A percentile compares a stretch with the other conserved stretches of the same genome.
Evolutionary conservation across 2,797 vertebrate species (phyloP).

Genomic region (Helostoma temminkii): DNA sequence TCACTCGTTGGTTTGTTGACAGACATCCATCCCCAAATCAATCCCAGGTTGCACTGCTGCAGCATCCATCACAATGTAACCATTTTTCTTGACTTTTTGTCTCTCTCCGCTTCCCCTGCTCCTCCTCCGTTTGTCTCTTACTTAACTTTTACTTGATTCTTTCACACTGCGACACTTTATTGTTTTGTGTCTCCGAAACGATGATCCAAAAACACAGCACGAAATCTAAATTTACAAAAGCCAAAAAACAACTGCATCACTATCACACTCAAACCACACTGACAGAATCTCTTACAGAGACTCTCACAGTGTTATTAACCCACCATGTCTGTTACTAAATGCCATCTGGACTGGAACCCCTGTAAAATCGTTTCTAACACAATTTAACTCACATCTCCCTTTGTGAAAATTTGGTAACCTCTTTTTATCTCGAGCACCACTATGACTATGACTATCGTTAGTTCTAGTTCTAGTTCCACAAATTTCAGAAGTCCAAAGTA

Average conservation of each 20-base stretch:
- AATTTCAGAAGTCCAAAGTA: background rate
- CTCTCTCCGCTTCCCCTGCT: constrained; percentile 8
- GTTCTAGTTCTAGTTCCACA: no score
- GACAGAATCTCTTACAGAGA: no score
- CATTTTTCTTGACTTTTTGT: constrained; percentile 39
- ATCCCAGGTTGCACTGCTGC: constrained; percentile 53
- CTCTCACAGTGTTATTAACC: background rate
- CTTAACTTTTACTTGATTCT: constrained; percentile 24
- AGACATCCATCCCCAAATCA: constrained; percentile 64
- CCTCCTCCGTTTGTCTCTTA: constrained; percentile 8
- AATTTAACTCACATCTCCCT: background rate
- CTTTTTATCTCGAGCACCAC: no score
- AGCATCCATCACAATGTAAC: constrained; percentile 57
- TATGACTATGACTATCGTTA: no score
- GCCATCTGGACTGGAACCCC: background rate
- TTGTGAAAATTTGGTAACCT: no score
- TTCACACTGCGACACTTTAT: constrained; percentile 11
- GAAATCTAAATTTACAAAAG: constrained; percentile 1
- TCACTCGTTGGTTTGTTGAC: constrained; percentile 54
- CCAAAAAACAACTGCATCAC: background rate
- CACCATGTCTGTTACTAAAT: background rate
- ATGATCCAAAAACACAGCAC: background rate
- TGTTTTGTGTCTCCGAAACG: background rate
- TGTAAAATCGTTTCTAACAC: background rate
- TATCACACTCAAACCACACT: background rate